Evolutionary conservation across 2,888 invertebrate species (phyloP), one percentile per base, ranked within the genome.

Genomic region (Seira sanloemensis): DNA sequence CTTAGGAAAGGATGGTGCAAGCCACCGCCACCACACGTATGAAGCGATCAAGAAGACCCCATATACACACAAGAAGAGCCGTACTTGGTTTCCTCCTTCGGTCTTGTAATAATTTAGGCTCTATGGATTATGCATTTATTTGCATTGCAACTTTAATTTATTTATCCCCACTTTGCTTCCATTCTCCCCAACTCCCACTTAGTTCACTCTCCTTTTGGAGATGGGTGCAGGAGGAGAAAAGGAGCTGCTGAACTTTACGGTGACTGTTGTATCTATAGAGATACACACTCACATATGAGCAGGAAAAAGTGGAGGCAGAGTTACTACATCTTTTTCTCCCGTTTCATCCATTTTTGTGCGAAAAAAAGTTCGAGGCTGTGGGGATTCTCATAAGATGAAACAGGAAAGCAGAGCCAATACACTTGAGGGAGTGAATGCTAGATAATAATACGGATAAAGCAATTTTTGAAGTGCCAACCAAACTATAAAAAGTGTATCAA

Each of bases 101-200:
- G 50, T 50, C 50, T 50, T 50, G 50, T 50, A 50, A 50, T 50
- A 50, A 50, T 50, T 50, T 50, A 50, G 50, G 2, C 16, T 50
- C 16, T 23, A 58, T 27, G 21, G 74, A 26, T 71, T 27, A 19
- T 62, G 24, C 78, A 78, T 71, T 78, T 71, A 78, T 78, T 71
- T 78, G 78, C 69, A 78, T 65, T 69, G 71, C 71, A 65, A 69
- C 71, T 71, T 58, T 78, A 78, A 78, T 78, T 78, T 78, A 78
- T 78, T 69, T 71, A 58, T 58, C 50, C 12, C 78, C 65, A 71
- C n/a, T n/a, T n/a, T n/a, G n/a, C n/a, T 78, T 71, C 71, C 46
- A 78, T 62, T 69, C 69, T 50, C 50, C 50, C 16, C 50, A 2
- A 50, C 50, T 50, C 16, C n/a, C 50, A 50, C 50, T 50, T 50